Percentiles rank a stretch among this genome's conserved stretches.
These are phyloP conservation scores for Coreoperca whiteheadi DNA, from an alignment of 2,113 vertebrate species.

Conservation along the genomic window DNA sequence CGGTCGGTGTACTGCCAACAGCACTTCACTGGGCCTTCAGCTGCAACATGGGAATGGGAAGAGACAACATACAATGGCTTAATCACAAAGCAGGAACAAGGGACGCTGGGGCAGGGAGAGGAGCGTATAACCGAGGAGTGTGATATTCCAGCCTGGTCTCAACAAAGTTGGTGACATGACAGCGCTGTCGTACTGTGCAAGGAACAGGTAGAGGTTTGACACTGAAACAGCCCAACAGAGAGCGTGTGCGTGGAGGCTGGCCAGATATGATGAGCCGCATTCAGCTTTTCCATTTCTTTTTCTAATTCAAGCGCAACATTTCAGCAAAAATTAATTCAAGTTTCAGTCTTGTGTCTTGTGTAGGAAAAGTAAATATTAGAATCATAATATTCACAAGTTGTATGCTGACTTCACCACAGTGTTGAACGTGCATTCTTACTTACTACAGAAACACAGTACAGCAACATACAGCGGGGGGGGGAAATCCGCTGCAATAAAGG, in stretches of 20 bases:
- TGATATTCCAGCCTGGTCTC: not conserved
- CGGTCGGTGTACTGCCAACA: constrained; percentile 55
- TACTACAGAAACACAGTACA: too few relatives aligned
- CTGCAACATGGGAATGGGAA: constrained; percentile 62
- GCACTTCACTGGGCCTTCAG: constrained; percentile 65
- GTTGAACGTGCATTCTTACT: too few relatives aligned
- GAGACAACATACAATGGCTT: constrained; percentile 70
- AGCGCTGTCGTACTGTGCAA: not conserved
- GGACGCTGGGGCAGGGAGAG: constrained; percentile 14
- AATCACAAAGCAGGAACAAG: constrained; percentile 64
- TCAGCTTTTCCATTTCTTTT: not conserved
- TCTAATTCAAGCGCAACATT: not conserved
- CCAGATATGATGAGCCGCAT: not conserved
- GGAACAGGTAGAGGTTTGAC: constrained; percentile 7
- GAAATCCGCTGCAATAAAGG: too few relatives aligned
- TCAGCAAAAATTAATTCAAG: not conserved
- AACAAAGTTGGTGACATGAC: constrained; percentile 2
- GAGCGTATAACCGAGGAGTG: not conserved
- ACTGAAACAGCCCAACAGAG: not conserved
- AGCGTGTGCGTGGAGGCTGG: not conserved
- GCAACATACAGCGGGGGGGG: too few relatives aligned
- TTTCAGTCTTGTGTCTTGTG: not conserved
- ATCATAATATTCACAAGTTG: not conserved
- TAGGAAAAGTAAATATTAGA: not conserved
- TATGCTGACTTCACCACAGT: not conserved